Evolutionary conservation across 2,797 vertebrate genomes (phyloP).

Genomic region (Epinephelus malabaricus): DNA sequence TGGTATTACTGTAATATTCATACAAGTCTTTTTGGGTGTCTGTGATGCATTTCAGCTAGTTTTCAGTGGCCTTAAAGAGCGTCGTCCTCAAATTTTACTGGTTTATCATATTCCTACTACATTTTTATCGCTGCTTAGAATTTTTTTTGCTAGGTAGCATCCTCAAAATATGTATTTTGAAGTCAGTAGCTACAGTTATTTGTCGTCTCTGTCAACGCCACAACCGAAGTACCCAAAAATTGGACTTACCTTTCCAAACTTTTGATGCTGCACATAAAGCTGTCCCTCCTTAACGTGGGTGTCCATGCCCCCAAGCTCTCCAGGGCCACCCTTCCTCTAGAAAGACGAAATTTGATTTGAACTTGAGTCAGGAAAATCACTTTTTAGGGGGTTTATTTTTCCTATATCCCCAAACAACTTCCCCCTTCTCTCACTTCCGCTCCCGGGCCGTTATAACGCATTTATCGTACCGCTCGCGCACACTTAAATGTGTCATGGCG

Average conservation of each 20-base stretch:
- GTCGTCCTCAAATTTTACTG: not conserved
- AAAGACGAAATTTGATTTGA: slow-evolving; percentile 39
- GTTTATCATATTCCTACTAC: not conserved
- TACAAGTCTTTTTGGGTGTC: not conserved
- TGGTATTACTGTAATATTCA: not conserved
- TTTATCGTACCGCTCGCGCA: not conserved
- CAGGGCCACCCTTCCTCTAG: slow-evolving; percentile 18
- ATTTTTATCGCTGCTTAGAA: not conserved
- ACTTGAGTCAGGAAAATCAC: slow-evolving; percentile 53
- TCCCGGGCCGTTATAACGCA: slow-evolving; percentile 31
- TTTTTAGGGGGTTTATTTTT: slow-evolving; percentile 43
- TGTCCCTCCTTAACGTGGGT: slow-evolving; percentile 88
- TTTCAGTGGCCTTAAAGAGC: not conserved
- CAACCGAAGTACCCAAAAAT: not conserved
- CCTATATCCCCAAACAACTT: slow-evolving; percentile 60
- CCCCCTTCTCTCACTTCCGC: slow-evolving; percentile 80
- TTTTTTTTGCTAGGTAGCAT: not conserved
- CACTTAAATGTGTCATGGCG: slow-evolving; percentile 33
- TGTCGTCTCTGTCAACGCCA: slow-evolving; percentile 24
- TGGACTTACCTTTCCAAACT: slow-evolving; percentile 89
- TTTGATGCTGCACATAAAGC: slow-evolving; percentile 88
- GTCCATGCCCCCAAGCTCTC: slow-evolving; percentile 78
- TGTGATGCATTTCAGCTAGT: not conserved
- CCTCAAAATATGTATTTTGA: not conserved
- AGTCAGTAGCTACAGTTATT: not conserved